These are phyloP conservation scores for Aphaenogaster floridana DNA, from an alignment of 1,140 invertebrate species.

Conservation along the genomic window DNA sequence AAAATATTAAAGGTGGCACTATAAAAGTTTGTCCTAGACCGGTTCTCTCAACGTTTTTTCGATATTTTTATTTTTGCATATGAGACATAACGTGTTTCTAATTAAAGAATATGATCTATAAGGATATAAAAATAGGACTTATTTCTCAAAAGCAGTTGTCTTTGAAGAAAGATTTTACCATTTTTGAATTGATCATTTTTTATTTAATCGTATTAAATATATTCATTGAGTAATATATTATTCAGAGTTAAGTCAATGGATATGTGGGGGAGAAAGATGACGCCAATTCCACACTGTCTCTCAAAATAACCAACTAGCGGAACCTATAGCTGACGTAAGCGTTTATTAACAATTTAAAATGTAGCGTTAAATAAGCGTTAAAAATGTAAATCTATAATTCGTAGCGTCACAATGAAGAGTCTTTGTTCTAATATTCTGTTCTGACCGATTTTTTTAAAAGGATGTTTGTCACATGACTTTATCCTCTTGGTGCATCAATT, in stretches of 20 bases:
- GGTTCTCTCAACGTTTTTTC: background rate
- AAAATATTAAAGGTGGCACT: background rate
- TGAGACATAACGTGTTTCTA: background rate
- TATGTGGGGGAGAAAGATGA: background rate
- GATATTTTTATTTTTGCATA: background rate
- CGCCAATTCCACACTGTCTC: background rate
- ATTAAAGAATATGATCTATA: conserved; percentile 4
- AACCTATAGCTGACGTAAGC: background rate
- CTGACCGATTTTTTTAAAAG: conserved; percentile 4
- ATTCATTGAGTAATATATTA: conserved; percentile 19
- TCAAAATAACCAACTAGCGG: background rate
- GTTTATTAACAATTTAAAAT: background rate
- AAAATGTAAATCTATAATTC: background rate
- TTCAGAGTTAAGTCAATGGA: background rate
- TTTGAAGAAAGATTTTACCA: background rate
- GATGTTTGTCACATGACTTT: background rate
- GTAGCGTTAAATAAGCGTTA: background rate
- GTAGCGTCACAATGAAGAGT: background rate
- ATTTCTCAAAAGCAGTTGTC: background rate
- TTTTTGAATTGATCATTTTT: background rate
- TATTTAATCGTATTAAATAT: background rate
- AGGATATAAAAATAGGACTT: background rate
- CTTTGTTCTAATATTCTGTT: background rate
- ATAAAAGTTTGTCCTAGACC: background rate
- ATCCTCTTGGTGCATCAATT: background rate